phyloP scores from a whole-genome alignment of 2,797 vertebrate species.

The Graptemys geographica region DNA sequence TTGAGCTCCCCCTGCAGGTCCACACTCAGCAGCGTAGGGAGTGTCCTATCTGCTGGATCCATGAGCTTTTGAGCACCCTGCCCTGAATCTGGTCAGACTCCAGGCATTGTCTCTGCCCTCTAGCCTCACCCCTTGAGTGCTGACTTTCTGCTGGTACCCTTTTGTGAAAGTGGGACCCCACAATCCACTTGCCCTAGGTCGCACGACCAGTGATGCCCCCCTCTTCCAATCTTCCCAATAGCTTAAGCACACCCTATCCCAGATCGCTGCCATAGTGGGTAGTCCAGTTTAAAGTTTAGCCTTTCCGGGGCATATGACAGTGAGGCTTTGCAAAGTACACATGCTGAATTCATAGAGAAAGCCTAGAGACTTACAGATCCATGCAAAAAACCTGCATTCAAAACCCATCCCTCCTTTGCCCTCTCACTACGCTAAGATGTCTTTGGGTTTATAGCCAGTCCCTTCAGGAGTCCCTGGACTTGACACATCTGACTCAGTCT shows the following conservation, averaged over 20 bases:
- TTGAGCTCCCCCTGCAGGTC: not conserved
- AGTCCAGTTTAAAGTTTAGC: not conserved
- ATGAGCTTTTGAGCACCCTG: not conserved
- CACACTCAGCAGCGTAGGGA: too few species aligned
- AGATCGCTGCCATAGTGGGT: not conserved
- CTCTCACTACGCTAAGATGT: not conserved
- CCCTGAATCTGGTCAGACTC: not conserved
- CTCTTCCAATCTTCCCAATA: not conserved
- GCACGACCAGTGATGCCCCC: not conserved
- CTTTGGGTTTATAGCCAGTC: not conserved
- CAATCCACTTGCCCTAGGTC: not conserved
- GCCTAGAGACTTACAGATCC: not conserved
- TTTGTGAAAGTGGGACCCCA: not conserved
- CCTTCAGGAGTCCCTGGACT: not conserved
- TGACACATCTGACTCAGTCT: not conserved
- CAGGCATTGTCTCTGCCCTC: not conserved
- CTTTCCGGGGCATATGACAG: not conserved
- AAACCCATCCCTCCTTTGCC: not conserved
- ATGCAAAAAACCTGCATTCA: not conserved
- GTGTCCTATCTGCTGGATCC: not conserved
- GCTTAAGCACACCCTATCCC: not conserved
- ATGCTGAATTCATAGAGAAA: not conserved
- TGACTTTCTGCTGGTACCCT: not conserved
- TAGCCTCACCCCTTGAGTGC: not conserved
- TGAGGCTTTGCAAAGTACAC: not conserved